Conservation (phyloP, 92 coral and sea anemone species). For the Meandrina meandrites region DNA sequence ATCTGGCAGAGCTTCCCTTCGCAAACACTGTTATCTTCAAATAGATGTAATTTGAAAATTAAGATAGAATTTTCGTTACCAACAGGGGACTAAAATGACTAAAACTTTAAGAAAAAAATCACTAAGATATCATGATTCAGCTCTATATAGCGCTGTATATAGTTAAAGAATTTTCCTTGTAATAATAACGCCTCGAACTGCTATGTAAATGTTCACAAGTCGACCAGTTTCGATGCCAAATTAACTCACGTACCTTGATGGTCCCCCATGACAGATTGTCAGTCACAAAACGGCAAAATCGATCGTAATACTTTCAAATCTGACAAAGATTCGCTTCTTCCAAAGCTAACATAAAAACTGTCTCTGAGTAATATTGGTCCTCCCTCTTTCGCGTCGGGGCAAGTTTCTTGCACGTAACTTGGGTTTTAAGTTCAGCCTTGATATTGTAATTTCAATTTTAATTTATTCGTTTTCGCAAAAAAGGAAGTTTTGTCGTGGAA, state of each 20-base stretch:
- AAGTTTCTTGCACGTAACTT: slow-evolving; percentile 35
- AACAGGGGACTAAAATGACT: neutral
- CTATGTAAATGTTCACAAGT: neutral
- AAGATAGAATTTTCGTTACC: neutral
- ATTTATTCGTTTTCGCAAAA: slow-evolving; percentile 14
- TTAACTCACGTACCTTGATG: slow-evolving; percentile 16
- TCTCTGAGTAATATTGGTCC: slow-evolving; percentile 19
- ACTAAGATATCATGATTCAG: neutral
- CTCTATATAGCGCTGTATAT: too few species aligned
- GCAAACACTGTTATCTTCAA: neutral
- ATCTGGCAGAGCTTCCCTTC: neutral
- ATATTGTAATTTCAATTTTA: slow-evolving; percentile 16
- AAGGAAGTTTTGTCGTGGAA: slow-evolving; percentile 4
- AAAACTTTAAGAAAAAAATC: neutral
- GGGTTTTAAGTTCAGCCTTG: neutral
- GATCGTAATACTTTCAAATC: neutral
- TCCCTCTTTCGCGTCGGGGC: neutral
- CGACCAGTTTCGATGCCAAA: neutral
- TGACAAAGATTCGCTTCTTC: slow-evolving; percentile 10
- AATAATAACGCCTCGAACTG: neutral
- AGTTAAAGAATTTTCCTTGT: neutral
- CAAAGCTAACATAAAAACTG: slow-evolving; percentile 21
- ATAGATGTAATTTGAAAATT: neutral
- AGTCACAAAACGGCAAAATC: slow-evolving; percentile 2
- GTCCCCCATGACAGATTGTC: slow-evolving; percentile 17